Conservation (phyloP, 2,888 invertebrate genomes). For the Oscheius sp. region DNA sequence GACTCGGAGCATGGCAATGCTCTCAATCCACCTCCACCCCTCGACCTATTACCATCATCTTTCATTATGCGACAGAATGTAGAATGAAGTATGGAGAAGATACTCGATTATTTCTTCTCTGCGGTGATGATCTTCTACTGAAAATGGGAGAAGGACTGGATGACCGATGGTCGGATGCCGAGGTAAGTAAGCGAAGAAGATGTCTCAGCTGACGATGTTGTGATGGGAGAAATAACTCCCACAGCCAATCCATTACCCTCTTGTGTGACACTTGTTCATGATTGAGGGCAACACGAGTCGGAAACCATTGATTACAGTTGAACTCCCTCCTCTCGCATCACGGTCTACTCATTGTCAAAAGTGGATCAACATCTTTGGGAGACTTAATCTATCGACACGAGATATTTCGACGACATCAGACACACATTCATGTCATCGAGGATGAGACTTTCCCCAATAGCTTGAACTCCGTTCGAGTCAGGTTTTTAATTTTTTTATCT, state of each 20-base stretch:
- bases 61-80: constrained; percentile 18
- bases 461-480: constrained; percentile 17
- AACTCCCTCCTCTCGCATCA: constrained; percentile 13
- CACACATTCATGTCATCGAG: constrained; percentile 28
- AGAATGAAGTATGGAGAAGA: constrained; percentile 15
- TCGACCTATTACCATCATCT: background rate
- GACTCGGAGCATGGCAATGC: constrained; percentile 21
- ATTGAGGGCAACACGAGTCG: background rate
- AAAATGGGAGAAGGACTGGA: constrained; percentile 11
- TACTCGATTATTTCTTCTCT: constrained; percentile 17
- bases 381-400: constrained; percentile 24
- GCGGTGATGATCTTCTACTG: constrained; percentile 24
- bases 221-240: no score
- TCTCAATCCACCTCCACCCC: constrained; percentile 7
- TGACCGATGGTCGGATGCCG: constrained; percentile 9
- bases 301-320: constrained; percentile 24
- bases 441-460: constrained; percentile 33
- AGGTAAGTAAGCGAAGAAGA: constrained; percentile 18
- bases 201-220: background rate
- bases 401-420: constrained; percentile 28
- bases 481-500: background rate
- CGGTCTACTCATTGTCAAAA: constrained; percentile 25
- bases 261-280: constrained; percentile 17
- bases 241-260: constrained; percentile 7
- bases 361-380: background rate